Evolutionary conservation across 2,888 invertebrate species (phyloP).

Genomic region (Autographa pulchrina): DNA sequence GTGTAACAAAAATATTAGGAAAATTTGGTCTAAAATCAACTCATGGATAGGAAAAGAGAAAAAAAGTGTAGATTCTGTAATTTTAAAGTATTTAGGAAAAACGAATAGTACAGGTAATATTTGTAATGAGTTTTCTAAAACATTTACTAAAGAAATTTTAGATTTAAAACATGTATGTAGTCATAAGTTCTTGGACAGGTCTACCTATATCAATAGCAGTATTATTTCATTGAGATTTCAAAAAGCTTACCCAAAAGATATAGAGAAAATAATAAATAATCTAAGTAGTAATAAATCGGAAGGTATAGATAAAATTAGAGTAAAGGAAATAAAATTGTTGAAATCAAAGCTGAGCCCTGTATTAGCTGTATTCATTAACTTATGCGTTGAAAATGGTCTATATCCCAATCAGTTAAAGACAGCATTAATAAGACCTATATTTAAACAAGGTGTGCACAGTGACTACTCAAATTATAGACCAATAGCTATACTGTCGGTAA

Average conservation of each 20-base stretch:
- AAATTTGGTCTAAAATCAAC: constrained; percentile 23
- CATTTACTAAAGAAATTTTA: constrained; percentile 22
- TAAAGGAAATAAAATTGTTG: constrained; percentile 17
- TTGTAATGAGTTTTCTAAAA: constrained; percentile 16
- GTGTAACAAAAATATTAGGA: constrained; percentile 16
- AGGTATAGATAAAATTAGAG: constrained; percentile 15
- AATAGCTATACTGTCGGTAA: constrained; percentile 16
- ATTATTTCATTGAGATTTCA: constrained; percentile 10
- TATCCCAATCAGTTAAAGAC: constrained; percentile 13
- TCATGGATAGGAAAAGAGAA: constrained; percentile 11
- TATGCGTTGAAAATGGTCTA: constrained; percentile 13
- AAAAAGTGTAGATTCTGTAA: constrained; percentile 11
- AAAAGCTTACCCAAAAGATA: constrained; percentile 12
- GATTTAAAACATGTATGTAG: constrained; percentile 13
- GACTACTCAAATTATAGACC: constrained; percentile 22
- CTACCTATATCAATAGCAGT: constrained; percentile 9
- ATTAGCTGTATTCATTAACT: constrained; percentile 17
- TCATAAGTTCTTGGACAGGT: constrained; percentile 16
- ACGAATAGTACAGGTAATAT: constrained; percentile 10
- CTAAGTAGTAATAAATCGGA: constrained; percentile 14
- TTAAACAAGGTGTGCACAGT: not conserved
- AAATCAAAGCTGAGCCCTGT: not conserved
- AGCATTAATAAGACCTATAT: not conserved
- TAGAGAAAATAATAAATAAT: constrained; percentile 9
- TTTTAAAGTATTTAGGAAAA: constrained; percentile 15